Conservation (phyloP, 2,888 invertebrate genomes). For the Campoplex nolae region DNA sequence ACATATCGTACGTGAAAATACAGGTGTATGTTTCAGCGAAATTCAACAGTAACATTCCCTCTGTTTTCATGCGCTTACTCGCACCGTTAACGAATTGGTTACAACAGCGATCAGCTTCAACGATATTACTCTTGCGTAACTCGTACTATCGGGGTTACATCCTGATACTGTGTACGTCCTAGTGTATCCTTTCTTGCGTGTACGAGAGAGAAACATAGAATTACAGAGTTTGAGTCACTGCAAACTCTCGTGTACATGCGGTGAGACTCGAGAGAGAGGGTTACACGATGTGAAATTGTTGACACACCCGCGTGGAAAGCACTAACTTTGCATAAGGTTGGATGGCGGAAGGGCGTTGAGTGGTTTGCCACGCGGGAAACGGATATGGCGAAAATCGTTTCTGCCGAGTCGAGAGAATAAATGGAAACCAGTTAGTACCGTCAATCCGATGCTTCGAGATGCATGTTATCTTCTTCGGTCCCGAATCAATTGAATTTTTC, state of each 20-base stretch:
- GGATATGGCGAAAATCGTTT: conserved; percentile 45
- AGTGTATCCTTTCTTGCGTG: not conserved
- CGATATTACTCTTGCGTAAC: conserved; percentile 46
- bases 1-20: not conserved
- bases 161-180: not conserved
- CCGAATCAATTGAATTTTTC: conserved; percentile 22
- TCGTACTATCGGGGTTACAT: conserved; percentile 41
- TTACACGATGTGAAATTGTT: conserved; percentile 61
- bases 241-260: conserved; percentile 45
- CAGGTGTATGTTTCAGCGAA: conserved; percentile 4
- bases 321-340: conserved; percentile 59
- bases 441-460: conserved; percentile 19
- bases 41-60: conserved; percentile 6
- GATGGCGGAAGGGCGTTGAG: conserved; percentile 52
- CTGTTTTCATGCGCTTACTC: conserved; percentile 32
- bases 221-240: conserved; percentile 20
- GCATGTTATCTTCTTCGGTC: not conserved
- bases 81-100: conserved; percentile 32
- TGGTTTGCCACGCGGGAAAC: conserved; percentile 48
- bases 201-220: conserved; percentile 13
- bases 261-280: conserved; percentile 40
- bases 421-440: conserved; percentile 16
- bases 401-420: conserved; percentile 23
- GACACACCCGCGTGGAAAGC: conserved; percentile 58
- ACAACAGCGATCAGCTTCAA: conserved; percentile 39